Base-by-base conservation (phyloP, 2,113 vertebrate genomes). In the Benitochromis conjunctus region DNA sequence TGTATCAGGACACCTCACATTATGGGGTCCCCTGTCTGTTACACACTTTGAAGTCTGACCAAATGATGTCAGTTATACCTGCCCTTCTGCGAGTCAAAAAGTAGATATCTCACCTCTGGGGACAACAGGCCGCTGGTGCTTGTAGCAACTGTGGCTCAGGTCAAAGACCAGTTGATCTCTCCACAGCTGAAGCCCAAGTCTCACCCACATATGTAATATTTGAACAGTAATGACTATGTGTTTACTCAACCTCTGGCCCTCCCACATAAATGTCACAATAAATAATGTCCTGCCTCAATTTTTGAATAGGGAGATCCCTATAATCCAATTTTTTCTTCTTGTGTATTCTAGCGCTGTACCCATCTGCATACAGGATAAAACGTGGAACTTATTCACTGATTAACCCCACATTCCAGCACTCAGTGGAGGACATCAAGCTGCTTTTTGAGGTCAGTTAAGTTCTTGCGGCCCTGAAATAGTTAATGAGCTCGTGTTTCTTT, bases 391-490 rank as follows among this genome's bases (percentile, higher is more conserved):
- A 92, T 9, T 91, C 87, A 6, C 88, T 96, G 11, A n/a, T 98
- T 62, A 96, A 97, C 85, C 98, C 97, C 0, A 89, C 97, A 6
- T 96, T 99, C 90, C 98, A 98, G 94, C 96, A 79, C 79, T 97
- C 98, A 0, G 81, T 96, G 91, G 96, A 98, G 57, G 98, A 99
- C 1, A 95, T 97, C 71, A 94, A 97, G 48, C 96, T 99, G 90
- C 97, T 99, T 24, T 99, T 97, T 88, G 98, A 98, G 97, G 98
- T 98, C 78, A 84, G 92, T 88, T 85, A 19, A 3, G 46, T 43
- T 46, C n/a, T 60, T 34, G 26, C 1, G 16, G 4, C 6, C 38
- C 3, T 8, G 18, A 51, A 43, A 51, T 26, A 36, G 19, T 76
- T 41, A n/a, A 38, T 1, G 3, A 13, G 2, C 31, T 43, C 9